These are phyloP conservation scores for Lepidocolaptes lacrymiger DNA, from an alignment of 2,797 vertebrate species.

Conservation along the genomic window DNA sequence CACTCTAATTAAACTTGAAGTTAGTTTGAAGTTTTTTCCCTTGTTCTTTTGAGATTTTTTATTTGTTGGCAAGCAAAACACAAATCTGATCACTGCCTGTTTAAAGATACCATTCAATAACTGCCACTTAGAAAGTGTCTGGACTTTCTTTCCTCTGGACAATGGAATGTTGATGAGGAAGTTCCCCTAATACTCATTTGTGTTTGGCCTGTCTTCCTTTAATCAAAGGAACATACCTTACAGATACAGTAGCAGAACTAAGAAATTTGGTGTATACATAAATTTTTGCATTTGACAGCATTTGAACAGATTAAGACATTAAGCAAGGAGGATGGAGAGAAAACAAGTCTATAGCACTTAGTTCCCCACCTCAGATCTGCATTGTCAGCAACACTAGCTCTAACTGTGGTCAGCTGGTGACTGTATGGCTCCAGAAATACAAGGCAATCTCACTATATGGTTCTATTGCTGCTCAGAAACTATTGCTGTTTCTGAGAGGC, in stretches of 20 bases:
- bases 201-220: not conserved
- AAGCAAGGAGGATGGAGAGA: not conserved
- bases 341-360: not conserved
- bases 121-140: not conserved
- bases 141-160: not conserved
- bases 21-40: not conserved
- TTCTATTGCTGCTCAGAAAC: not conserved
- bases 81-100: not conserved
- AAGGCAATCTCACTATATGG: not conserved
- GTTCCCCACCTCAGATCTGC: not conserved
- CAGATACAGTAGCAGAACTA: not conserved
- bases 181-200: not conserved
- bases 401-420: not conserved
- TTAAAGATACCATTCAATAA: not conserved
- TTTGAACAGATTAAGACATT: not conserved
- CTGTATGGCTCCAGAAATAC: not conserved
- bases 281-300: not conserved
- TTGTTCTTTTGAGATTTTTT: not conserved
- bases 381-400: rapidly evolving
- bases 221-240: not conserved
- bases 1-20: not conserved
- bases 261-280: not conserved
- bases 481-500: not conserved
- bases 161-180: not conserved
- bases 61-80: not conserved